A percentile compares a stretch with the other conserved stretches of the same genome.
These are phyloP conservation scores for Formicarius rufipectus DNA, from an alignment of 2,113 vertebrate genomes.

Conservation along the genomic window DNA sequence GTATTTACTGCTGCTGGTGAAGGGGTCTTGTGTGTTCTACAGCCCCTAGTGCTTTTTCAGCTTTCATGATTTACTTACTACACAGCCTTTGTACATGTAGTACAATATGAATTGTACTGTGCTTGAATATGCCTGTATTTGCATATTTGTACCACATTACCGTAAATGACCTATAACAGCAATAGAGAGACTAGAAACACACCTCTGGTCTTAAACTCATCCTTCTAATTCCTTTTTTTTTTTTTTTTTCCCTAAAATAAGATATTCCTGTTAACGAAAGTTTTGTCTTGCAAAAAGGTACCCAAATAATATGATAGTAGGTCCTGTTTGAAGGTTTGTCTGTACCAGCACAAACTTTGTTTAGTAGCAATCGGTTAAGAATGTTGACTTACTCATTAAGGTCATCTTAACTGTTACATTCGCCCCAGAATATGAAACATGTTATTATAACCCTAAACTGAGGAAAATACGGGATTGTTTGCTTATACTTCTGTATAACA, in stretches of 20 bases:
- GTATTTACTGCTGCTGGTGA: background rate
- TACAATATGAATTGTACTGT: background rate
- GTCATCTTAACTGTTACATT: background rate
- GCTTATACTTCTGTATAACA: background rate
- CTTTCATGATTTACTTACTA: background rate
- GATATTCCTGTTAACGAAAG: background rate
- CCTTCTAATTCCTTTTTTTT: background rate
- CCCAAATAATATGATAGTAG: background rate
- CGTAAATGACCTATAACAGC: background rate
- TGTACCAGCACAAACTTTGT: background rate
- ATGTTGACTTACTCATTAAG: background rate
- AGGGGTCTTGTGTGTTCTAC: background rate
- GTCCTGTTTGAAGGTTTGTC: background rate
- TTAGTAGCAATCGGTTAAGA: background rate
- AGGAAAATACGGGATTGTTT: background rate
- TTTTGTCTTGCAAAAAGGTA: background rate
- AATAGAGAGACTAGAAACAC: background rate
- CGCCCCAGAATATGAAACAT: conserved; percentile 7
- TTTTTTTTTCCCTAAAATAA: background rate
- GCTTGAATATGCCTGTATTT: background rate
- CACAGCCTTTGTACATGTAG: accelerated
- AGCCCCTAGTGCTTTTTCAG: background rate
- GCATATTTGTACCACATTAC: background rate
- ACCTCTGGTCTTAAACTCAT: background rate
- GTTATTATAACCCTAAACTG: background rate